Evolutionary conservation across 2,113 vertebrate species (phyloP), one percentile per base, ranked within the genome.

Genomic region (Bos indicus): DNA sequence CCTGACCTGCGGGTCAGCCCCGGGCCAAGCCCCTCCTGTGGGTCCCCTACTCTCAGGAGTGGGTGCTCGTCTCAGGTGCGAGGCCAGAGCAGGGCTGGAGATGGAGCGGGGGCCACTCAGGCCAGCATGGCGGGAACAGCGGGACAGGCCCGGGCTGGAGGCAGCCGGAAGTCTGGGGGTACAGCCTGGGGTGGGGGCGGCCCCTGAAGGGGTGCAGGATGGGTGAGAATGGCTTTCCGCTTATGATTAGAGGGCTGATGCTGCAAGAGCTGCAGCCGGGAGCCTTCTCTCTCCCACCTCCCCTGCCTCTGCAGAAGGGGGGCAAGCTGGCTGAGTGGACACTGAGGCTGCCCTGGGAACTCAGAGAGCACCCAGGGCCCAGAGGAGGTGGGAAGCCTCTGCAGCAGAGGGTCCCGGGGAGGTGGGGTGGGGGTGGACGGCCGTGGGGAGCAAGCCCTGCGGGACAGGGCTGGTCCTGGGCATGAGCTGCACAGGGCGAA

Each of bases 151-250:
- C 2, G 5, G 46, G 78, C 46, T 81, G 46, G 78, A 81, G 46
- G 46, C 1, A 9, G 16, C 78, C 4, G 0, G 46, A 48, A 51
- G 78, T 17, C 78, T 17, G 9, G 46, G 46, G 28, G 21, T 23
- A 40, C 5, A 0, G 36, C 36, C 71, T 25, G 21, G 36, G 71
- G 36, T 0, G 1, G 36, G 9, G 28, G 8, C 1, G 1, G 28
- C 77, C 46, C 46, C 28, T 19, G 46, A 51, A 10, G 15, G 28
- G 28, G 77, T 5, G 36, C 2, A 25, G 71, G 40, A 25, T 23
- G 26, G 77, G 26, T 7, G 0, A 9, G 0, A 33, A 2, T 0
- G 2, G 46, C 46, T 51, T 12, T 33, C 8, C 0, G 0, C 15
- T 51, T 3, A 19, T 23, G 33, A n/a, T 82, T 51, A 25, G 51